These are phyloP conservation scores for Heliothis subflexa DNA, from an alignment of 1,140 invertebrate species.

Conservation along the genomic window DNA sequence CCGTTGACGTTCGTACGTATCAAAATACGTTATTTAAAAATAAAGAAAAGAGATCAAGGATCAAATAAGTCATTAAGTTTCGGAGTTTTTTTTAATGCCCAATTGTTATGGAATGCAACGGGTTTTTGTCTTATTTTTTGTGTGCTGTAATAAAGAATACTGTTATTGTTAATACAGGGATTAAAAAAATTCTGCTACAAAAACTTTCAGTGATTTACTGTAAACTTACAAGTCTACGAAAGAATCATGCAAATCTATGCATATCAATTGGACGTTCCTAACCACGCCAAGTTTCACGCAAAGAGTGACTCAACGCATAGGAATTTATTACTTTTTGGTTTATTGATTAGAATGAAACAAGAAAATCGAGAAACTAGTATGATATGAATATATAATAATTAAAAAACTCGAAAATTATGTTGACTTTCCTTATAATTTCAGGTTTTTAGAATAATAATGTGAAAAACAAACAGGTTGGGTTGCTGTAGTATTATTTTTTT, in stretches of 20 bases:
- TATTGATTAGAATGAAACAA: not conserved
- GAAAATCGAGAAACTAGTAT: conserved; percentile 7
- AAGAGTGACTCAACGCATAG: not conserved
- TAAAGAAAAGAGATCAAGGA: not conserved
- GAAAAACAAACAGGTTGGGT: too few relatives aligned
- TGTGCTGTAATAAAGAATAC: too few relatives aligned
- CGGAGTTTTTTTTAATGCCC: not conserved
- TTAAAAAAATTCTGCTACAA: too few relatives aligned
- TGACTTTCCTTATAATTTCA: too few relatives aligned
- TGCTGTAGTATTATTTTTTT: too few relatives aligned
- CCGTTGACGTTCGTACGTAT: not conserved
- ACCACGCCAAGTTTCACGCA: not conserved
- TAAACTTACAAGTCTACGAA: too few relatives aligned
- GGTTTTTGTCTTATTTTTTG: not conserved
- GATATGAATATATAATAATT: not conserved
- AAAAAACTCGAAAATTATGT: not conserved
- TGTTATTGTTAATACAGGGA: too few relatives aligned
- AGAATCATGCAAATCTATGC: too few relatives aligned
- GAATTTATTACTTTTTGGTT: not conserved
- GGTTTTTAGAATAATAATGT: too few relatives aligned
- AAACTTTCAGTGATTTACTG: not conserved
- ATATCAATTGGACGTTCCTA: too few relatives aligned
- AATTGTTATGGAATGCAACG: not conserved
- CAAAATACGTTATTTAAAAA: not conserved
- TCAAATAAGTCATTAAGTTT: not conserved